phyloP scores from a whole-genome alignment of 2,113 vertebrate genomes.

The Zingel zingel region DNA sequence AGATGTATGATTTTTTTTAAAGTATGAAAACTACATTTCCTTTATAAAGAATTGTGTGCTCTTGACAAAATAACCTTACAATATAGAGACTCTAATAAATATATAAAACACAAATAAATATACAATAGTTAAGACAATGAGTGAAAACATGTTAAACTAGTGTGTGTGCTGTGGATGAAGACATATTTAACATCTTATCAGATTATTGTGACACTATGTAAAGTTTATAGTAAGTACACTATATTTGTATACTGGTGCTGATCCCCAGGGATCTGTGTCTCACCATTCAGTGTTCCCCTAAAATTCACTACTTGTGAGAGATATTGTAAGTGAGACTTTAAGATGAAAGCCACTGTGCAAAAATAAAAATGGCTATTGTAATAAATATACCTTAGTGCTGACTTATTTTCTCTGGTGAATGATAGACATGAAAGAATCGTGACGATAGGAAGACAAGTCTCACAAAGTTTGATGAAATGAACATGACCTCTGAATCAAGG shows the following conservation, averaged over 20 bases:
- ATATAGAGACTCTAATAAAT: constrained; percentile 82
- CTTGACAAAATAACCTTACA: constrained; percentile 65
- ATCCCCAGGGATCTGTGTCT: constrained; percentile 8
- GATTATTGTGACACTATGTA: constrained; percentile 39
- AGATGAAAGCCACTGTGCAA: constrained; percentile 69
- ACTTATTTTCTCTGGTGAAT: constrained; percentile 74
- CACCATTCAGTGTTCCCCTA: constrained; percentile 36
- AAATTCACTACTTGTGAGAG: constrained; percentile 36
- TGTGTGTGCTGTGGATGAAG: constrained; percentile 53
- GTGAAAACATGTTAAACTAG: constrained; percentile 63
- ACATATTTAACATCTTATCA: constrained; percentile 48
- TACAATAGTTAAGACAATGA: constrained; percentile 72
- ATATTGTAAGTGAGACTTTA: constrained; percentile 49
- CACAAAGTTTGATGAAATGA: constrained; percentile 40
- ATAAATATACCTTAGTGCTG: constrained; percentile 87
- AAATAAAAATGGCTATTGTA: constrained; percentile 73
- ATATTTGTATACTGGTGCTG: constrained; percentile 39
- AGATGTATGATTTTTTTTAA: constrained; percentile 14
- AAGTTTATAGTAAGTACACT: constrained; percentile 32
- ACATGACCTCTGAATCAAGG: constrained; percentile 18
- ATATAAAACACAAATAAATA: constrained; percentile 83
- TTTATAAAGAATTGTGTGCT: constrained; percentile 61
- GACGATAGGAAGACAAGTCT: constrained; percentile 17
- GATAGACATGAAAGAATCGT: constrained; percentile 37
- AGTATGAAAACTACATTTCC: constrained; percentile 65